Conservation (phyloP, 2,888 invertebrate species). For the Mesochorus sp. region DNA sequence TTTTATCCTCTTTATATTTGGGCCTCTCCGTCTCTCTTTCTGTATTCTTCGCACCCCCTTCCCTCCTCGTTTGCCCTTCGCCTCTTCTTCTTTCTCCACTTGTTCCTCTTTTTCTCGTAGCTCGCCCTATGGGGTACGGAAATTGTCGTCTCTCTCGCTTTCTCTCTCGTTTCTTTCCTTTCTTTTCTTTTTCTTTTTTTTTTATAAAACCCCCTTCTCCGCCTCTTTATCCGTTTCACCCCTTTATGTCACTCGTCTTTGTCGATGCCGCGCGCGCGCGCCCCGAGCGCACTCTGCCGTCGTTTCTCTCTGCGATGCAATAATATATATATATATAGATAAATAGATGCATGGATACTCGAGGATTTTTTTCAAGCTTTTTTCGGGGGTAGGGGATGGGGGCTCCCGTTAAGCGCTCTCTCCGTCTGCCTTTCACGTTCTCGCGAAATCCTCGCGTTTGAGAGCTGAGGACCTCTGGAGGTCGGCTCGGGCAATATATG, state of each 20-base stretch:
- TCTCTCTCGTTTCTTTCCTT: slow-evolving; percentile 10
- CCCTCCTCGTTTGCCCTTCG: background rate
- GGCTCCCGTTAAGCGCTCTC: slow-evolving; percentile 32
- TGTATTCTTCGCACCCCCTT: background rate
- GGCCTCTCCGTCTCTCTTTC: background rate
- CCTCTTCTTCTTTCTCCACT: slow-evolving; percentile 50
- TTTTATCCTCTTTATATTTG: slow-evolving; percentile 25
- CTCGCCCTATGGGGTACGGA: slow-evolving; percentile 29
- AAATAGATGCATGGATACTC: slow-evolving; percentile 41
- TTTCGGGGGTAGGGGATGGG: slow-evolving; percentile 22
- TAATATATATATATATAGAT: too few relatives aligned
- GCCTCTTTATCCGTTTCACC: slow-evolving; percentile 59
- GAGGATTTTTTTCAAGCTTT: slow-evolving; percentile 42
- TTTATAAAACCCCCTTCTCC: slow-evolving; percentile 4
- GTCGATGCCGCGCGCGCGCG: slow-evolving; percentile 54
- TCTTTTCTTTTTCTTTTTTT: slow-evolving; percentile 23
- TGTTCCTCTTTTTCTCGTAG: slow-evolving; percentile 29
- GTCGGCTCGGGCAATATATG: slow-evolving; percentile 49
- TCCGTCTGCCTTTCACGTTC: background rate
- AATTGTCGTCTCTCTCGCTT: slow-evolving; percentile 30
- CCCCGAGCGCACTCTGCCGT: slow-evolving; percentile 38
- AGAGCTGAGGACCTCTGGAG: slow-evolving; percentile 79
- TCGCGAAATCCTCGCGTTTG: slow-evolving; percentile 62
- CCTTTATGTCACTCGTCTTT: slow-evolving; percentile 61
- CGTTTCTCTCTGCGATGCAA: slow-evolving; percentile 24